Evolutionary conservation across 2,888 invertebrate species (phyloP).

Genomic region (Hipparchia sbordonii): DNA sequence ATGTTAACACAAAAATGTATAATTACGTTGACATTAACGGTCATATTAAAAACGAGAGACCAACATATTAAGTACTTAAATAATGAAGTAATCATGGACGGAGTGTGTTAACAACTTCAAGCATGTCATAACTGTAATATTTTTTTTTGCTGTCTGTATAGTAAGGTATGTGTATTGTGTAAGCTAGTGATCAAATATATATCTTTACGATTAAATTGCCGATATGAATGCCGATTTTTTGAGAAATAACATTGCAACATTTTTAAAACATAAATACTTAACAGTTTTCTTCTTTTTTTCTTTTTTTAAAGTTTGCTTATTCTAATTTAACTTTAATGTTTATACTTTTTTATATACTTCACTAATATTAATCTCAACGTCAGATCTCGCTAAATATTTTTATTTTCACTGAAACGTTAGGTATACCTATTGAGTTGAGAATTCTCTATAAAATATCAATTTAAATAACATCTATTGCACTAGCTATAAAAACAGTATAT

Average conservation of each 20-base stretch:
- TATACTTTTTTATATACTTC: slow-evolving; percentile 47
- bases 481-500: slow-evolving; percentile 58
- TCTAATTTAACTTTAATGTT: slow-evolving; percentile 34
- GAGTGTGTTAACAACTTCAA: slow-evolving; percentile 61
- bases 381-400: slow-evolving; percentile 70
- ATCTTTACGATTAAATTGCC: background rate
- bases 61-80: slow-evolving; percentile 78
- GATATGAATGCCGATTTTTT: background rate
- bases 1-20: slow-evolving; percentile 33
- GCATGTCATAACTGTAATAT: slow-evolving; percentile 22
- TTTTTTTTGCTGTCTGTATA: no score
- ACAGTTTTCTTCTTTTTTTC: background rate
- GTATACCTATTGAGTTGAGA: slow-evolving; percentile 44
- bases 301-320: slow-evolving; percentile 23
- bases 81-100: slow-evolving; percentile 74
- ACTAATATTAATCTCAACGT: slow-evolving; percentile 80
- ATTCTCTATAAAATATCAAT: slow-evolving; percentile 67
- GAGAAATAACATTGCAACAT: background rate
- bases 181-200: background rate
- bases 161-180: no score
- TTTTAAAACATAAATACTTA: no score
- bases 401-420: slow-evolving; percentile 45
- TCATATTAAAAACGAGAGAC: slow-evolving; percentile 50
- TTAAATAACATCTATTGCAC: slow-evolving; percentile 80
- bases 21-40: slow-evolving; percentile 33